Evolutionary conservation across 2,888 invertebrate genomes (phyloP), one percentile per base, ranked within the genome.

Genomic region (Rotaria magnacalcarata): DNA sequence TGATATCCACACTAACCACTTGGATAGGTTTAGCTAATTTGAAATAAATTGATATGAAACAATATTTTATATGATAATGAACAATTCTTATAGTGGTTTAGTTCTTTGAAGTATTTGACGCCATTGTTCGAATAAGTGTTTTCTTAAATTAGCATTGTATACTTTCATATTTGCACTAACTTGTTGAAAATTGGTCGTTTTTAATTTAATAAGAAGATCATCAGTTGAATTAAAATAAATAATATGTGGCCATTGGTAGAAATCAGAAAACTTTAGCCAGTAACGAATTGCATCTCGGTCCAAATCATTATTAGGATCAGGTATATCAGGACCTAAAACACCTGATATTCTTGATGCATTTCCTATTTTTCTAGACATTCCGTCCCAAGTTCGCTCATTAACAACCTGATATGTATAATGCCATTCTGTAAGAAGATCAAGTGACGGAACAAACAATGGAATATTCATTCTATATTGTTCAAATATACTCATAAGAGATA

Each of bases 391-490:
- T 34, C 50, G 27, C 34, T 84, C 84, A 11, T 21, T 50, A 56
- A 84, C 50, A 19, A 84, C 19, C 6, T 41, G 34, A 34, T 54
- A 85, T 41, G 43, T 84, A 24, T 67, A 47, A n/a, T 86, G 85
- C 67, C 85, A 85, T 21, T 85, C 8, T 56, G 85, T 84, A 19
- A 88, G 84, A 27, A 88, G 85, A 11, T 87, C 87, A 21, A 87
- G 84, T 1, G 88, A 87, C 14, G 88, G 88, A 34, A 86, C 75
- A 84, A 88, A 88, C 50, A 88, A 41, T 21, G 88, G 88, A 52
- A 88, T 88, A 47, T 87, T 86, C 85, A 86, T 86, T 21, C 87
- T 84, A 87, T 87, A 87, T 80, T 87, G 87, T 54, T 87, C 87
- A 84, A 87, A 87, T 24, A 88, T 75, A 85, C 87, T 87, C 86